A percentile compares a stretch with the other conserved stretches of the same genome.
Evolutionary conservation across 2,113 vertebrate species (phyloP).

Genomic region (Oreochromis aureus): DNA sequence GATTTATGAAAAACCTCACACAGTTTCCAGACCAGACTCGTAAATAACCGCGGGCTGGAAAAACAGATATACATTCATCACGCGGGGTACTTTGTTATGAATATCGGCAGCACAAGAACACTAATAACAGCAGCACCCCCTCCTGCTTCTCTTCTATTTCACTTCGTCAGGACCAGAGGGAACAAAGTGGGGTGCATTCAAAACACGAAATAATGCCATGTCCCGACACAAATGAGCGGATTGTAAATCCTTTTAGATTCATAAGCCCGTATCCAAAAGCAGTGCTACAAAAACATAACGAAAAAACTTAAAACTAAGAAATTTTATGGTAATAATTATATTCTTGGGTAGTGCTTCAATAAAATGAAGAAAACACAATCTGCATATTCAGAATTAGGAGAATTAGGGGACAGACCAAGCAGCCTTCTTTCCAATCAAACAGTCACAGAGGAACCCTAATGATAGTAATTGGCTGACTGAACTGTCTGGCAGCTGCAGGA

Average conservation of each 20-base stretch:
- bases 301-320: neutral
- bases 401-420: neutral
- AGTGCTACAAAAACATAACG: neutral
- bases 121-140: neutral
- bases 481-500: neutral
- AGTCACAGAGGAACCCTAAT: constrained; percentile 4
- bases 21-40: constrained; percentile 6
- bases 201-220: neutral
- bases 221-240: neutral
- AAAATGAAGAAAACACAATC: neutral
- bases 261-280: neutral
- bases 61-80: neutral
- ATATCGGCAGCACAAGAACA: neutral
- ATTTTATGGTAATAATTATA: neutral
- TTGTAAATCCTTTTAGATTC: neutral
- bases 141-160: neutral
- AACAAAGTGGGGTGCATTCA: neutral
- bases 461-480: constrained; percentile 15
- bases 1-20: constrained; percentile 22
- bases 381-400: neutral
- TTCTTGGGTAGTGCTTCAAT: neutral
- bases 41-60: constrained; percentile 27
- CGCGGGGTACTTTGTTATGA: constrained; percentile 14
- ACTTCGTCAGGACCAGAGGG: neutral
- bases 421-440: neutral